phyloP scores from a whole-genome alignment of 2,888 invertebrate genomes.

The Parnassius mnemosyne region DNA sequence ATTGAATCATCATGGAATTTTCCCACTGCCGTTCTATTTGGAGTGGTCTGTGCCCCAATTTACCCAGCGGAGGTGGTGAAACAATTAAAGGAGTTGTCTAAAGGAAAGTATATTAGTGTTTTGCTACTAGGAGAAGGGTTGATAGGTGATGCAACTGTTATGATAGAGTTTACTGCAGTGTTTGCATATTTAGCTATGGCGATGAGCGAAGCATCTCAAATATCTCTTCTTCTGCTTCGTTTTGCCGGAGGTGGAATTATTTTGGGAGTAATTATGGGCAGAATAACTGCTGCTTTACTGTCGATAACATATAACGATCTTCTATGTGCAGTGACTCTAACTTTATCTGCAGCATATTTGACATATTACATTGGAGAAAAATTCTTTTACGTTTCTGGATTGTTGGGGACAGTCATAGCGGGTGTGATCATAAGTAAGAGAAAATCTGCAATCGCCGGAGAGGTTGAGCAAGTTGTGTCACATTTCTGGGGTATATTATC shows the following conservation, averaged over 20 bases:
- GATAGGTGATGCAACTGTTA: constrained; percentile 64
- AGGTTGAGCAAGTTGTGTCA: constrained; percentile 59
- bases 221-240: constrained; percentile 55
- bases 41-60: constrained; percentile 64
- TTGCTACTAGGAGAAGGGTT: constrained; percentile 65
- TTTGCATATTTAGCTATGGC: constrained; percentile 61
- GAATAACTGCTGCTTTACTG: constrained; percentile 52
- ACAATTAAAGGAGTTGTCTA: constrained; percentile 56
- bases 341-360: constrained; percentile 59
- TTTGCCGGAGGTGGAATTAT: constrained; percentile 64
- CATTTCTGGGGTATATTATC: constrained; percentile 62
- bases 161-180: constrained; percentile 65
- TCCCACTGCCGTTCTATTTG: constrained; percentile 58
- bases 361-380: constrained; percentile 71
- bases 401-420: constrained; percentile 59
- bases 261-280: constrained; percentile 63
- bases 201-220: constrained; percentile 50
- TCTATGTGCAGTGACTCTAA: constrained; percentile 60
- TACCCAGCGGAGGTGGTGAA: constrained; percentile 68
- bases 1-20: constrained; percentile 64
- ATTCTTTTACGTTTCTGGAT: constrained; percentile 66
- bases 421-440: constrained; percentile 62
- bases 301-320: constrained; percentile 64
- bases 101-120: constrained; percentile 67
- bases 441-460: constrained; percentile 62